These are phyloP conservation scores for Pantherophis guttatus DNA, from an alignment of 2,113 vertebrate species.

Conservation along the genomic window DNA sequence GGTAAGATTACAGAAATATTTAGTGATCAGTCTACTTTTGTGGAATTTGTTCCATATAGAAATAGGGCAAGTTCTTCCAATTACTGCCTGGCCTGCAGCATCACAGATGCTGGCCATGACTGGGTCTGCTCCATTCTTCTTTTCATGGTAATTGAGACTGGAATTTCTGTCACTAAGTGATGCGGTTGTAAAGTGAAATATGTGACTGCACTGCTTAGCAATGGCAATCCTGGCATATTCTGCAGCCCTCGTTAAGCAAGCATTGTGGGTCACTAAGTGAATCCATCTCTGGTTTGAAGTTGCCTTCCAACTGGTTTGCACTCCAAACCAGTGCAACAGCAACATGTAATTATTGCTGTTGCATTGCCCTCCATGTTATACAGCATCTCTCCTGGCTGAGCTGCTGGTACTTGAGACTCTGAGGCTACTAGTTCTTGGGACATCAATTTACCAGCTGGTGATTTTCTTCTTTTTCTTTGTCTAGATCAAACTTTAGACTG, in stretches of 20 bases:
- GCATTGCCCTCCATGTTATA: not conserved
- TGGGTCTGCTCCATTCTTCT: not conserved
- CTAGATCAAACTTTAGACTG: not conserved
- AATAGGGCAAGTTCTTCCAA: not conserved
- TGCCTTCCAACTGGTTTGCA: not conserved
- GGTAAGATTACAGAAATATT: not conserved
- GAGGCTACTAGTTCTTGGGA: not conserved
- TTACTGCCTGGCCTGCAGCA: not conserved
- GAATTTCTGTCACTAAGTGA: not conserved
- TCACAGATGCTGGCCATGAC: not conserved
- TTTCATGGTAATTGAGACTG: not conserved
- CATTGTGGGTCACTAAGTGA: not conserved
- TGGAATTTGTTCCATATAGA: not conserved
- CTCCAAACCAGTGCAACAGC: too few relatives aligned
- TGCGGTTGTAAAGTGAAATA: not conserved
- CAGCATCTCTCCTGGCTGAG: not conserved
- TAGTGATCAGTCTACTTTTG: not conserved
- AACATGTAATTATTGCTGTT: not conserved
- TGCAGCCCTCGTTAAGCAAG: not conserved
- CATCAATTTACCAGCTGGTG: not conserved
- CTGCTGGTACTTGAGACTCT: not conserved
- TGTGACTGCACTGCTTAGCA: not conserved
- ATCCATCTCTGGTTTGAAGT: not conserved
- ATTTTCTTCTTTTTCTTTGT: not conserved
- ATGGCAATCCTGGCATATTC: not conserved